phyloP scores from a whole-genome alignment of 2,113 vertebrate genomes.

The Riparia riparia region DNA sequence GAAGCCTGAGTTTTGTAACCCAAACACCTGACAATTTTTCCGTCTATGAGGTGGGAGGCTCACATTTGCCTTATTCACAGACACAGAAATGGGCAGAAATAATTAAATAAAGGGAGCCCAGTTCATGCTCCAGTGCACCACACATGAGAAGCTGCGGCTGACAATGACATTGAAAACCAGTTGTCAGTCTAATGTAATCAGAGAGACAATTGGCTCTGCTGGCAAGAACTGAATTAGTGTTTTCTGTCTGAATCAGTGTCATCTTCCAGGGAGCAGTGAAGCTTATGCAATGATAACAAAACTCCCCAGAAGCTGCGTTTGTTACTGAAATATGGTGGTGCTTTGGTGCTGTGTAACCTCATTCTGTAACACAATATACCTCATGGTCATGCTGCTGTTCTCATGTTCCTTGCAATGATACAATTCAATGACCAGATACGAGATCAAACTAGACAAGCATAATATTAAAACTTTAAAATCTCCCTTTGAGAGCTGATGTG shows the following conservation, averaged over 20 bases:
- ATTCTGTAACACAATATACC: slow-evolving; percentile 70
- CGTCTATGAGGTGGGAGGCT: not conserved
- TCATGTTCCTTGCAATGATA: slow-evolving; percentile 56
- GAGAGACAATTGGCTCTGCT: slow-evolving; percentile 73
- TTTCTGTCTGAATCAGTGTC: slow-evolving; percentile 75
- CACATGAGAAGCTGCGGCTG: slow-evolving; percentile 3
- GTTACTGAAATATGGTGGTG: slow-evolving; percentile 72
- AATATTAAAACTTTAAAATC: slow-evolving; percentile 53
- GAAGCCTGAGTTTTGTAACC: not conserved
- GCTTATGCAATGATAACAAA: slow-evolving; percentile 71
- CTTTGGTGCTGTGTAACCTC: slow-evolving; percentile 70
- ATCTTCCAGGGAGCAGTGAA: slow-evolving; percentile 67
- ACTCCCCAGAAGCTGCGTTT: slow-evolving; percentile 73
- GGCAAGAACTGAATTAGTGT: slow-evolving; percentile 75
- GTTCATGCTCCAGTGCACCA: slow-evolving; percentile 60
- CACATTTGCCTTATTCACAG: slow-evolving; percentile 18
- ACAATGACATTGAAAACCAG: slow-evolving; percentile 77
- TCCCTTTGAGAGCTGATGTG: not conserved
- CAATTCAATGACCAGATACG: slow-evolving; percentile 46
- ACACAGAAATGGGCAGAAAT: slow-evolving; percentile 41
- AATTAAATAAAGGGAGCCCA: slow-evolving; percentile 61
- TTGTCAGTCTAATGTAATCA: slow-evolving; percentile 77
- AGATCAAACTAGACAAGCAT: slow-evolving; percentile 70
- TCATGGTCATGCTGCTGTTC: slow-evolving; percentile 67
- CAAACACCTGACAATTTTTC: not conserved